Evolutionary conservation across 1,140 invertebrate genomes (phyloP), one percentile per base, ranked within the genome.

Genomic region (Drosophila takahashii): DNA sequence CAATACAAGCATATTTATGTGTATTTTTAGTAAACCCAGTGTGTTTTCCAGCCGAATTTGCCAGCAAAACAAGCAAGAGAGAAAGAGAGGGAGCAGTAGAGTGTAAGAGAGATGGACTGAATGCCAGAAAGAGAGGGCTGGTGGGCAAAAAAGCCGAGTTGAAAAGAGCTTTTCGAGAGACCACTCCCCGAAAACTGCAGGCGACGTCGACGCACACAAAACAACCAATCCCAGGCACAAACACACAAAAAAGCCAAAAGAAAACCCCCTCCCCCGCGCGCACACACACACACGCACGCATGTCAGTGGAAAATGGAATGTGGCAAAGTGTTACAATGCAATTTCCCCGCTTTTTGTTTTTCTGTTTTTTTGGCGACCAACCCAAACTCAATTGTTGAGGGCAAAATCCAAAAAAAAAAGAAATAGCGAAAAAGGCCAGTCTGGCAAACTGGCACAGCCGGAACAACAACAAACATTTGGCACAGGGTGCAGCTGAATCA

Each of bases 211-310:
- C 84, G 84, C 73, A 89, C 84, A 85, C 84, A 89, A 89, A 89
- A 90, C 89, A 90, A 90, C 87, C 87, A 90, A 90, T 90, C 87
- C 83, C 87, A 90, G 87, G 89, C 85, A 84, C 66, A 90, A 70
- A 70, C 64, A 70, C 66, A 85, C 69, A 79, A 69, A 73, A 78
- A 60, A 56, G 70, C 64, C 79, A 83, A 83, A 73, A 71, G 79
- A 83, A 72, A 69, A 34, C 59, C 61, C 45, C 45, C 3, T 9
- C 22, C n/a, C 22, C 9, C 15, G 15, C 47, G 60, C 27, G 64
- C 58, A 59, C 29, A 37, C 15, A 50, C 26, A 44, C 3, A 56
- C 16, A 51, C 54, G 59, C 15, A 22, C 75, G 69, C 59, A 69
- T 59, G 61, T 58, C 77, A 51, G 36, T 70, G 58, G 58, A 61